These are phyloP conservation scores for Bedellia somnulentella DNA, from an alignment of 2,888 invertebrate genomes.

Conservation along the genomic window DNA sequence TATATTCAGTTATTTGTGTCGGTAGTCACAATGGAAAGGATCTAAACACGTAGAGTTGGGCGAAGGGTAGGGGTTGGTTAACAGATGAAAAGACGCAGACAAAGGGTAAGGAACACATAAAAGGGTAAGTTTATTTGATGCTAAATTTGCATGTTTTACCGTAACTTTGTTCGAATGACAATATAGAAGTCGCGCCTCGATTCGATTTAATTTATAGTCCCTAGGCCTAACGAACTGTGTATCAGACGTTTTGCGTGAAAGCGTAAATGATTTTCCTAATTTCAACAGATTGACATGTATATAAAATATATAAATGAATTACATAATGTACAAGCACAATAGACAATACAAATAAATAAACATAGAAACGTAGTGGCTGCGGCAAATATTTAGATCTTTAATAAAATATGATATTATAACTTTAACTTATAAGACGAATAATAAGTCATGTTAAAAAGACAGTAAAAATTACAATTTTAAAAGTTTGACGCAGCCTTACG, in stretches of 20 bases:
- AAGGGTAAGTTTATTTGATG: constrained; percentile 62
- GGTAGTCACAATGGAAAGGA: constrained; percentile 56
- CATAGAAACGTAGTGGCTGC: constrained; percentile 46
- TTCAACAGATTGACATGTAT: constrained; percentile 25
- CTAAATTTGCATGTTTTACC: constrained; percentile 58
- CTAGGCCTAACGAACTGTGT: constrained; percentile 49
- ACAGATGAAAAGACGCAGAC: constrained; percentile 82
- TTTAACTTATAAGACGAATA: not conserved
- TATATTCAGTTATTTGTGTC: too few relatives aligned
- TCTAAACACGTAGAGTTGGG: constrained; percentile 60
- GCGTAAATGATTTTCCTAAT: constrained; percentile 62
- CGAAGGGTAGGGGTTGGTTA: constrained; percentile 60
- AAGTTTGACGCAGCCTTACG: constrained; percentile 49
- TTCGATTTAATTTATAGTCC: constrained; percentile 41
- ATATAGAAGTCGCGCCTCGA: constrained; percentile 47
- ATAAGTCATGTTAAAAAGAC: not conserved
- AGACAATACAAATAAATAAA: constrained; percentile 60
- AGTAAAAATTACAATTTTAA: constrained; percentile 12
- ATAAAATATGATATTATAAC: too few relatives aligned
- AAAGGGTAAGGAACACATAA: constrained; percentile 69
- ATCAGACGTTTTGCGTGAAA: constrained; percentile 58
- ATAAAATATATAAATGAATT: constrained; percentile 35
- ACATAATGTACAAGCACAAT: constrained; percentile 56
- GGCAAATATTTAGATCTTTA: too few relatives aligned
- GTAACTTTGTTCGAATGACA: constrained; percentile 52